Conservation (phyloP, 2,113 vertebrate genomes). For the Platysternon megacephalum region DNA sequence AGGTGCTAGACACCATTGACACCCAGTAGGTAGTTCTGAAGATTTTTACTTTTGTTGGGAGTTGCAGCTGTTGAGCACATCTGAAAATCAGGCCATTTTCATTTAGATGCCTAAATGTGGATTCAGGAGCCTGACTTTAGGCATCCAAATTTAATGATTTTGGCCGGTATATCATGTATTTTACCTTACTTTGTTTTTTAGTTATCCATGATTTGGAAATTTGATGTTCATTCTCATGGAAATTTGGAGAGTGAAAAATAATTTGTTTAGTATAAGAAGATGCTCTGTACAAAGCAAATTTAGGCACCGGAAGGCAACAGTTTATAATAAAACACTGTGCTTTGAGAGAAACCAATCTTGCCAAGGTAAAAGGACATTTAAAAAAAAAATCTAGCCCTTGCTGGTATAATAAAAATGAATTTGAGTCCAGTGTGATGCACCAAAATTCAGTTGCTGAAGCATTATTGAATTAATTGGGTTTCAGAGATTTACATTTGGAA, state of each 20-base stretch:
- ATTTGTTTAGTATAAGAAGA: background rate
- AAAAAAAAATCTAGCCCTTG: background rate
- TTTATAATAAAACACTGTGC: background rate
- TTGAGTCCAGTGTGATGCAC: background rate
- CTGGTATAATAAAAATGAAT: background rate
- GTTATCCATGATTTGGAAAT: background rate
- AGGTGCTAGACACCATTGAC: background rate
- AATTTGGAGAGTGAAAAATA: background rate
- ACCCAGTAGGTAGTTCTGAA: background rate
- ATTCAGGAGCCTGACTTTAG: background rate
- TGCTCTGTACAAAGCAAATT: background rate
- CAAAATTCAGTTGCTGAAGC: background rate
- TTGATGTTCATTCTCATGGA: background rate
- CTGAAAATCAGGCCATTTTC: background rate
- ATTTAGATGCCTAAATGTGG: background rate
- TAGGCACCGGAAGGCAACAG: background rate
- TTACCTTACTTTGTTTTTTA: background rate
- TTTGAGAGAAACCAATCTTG: background rate
- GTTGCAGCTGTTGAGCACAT: background rate
- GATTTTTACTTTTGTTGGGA: background rate
- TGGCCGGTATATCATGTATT: background rate
- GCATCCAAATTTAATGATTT: background rate
- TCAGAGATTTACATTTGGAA: conserved; percentile 43
- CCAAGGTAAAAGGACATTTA: background rate
- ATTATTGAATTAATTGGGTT: conserved; percentile 33